phyloP scores from a whole-genome alignment of 2,113 vertebrate genomes.

The Trichechus manatus region DNA sequence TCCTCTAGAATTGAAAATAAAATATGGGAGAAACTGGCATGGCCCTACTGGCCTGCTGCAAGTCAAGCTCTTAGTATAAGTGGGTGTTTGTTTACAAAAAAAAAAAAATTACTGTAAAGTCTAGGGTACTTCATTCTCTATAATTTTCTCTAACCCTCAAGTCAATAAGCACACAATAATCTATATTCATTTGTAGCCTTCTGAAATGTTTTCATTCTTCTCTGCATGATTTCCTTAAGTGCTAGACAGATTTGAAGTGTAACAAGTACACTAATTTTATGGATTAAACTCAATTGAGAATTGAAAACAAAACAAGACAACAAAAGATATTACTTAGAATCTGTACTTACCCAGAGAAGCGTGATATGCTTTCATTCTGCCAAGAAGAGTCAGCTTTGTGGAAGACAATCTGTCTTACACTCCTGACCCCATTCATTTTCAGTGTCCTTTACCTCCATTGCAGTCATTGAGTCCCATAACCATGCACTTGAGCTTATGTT shows the following conservation, averaged over 20 bases:
- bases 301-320: background rate
- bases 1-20: background rate
- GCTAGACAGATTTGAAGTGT: slow-evolving; percentile 11
- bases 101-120: background rate
- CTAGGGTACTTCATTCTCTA: background rate
- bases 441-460: background rate
- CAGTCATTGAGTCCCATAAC: background rate
- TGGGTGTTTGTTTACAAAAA: background rate
- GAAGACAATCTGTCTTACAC: background rate
- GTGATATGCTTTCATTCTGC: background rate
- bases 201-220: background rate
- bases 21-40: background rate
- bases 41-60: background rate
- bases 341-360: background rate
- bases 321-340: slow-evolving; percentile 17
- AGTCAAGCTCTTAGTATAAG: background rate
- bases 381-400: background rate
- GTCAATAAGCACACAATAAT: background rate
- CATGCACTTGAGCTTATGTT: background rate
- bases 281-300: slow-evolving; percentile 11
- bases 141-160: background rate
- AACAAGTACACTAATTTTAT: slow-evolving; percentile 21
- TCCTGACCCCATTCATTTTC: background rate
- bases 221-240: slow-evolving; percentile 24
- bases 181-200: background rate